Evolutionary conservation across 1,140 invertebrate species (phyloP), one percentile per base, ranked within the genome.

Genomic region (Araneus ventricosus): DNA sequence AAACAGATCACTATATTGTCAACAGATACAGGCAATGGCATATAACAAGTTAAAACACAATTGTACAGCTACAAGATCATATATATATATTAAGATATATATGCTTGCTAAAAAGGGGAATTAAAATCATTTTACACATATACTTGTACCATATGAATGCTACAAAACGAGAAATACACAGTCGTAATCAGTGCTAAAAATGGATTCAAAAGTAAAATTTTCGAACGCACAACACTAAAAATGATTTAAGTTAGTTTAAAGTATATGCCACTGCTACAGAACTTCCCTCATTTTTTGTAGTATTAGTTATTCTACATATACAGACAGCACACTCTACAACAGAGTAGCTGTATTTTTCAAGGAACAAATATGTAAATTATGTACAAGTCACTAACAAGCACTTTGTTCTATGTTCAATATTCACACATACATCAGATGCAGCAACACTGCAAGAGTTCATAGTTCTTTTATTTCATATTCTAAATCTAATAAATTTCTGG

Each of bases 401-500:
- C 90, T 92, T 92, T 92, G 90, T 92, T 86, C 90, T 92, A 92
- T 92, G 90, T 92, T 67, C 90, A 92, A 34, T 92, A 92, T 85
- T 92, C 90, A 92, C 90, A 92, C 59, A 70, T 67, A 91, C 24
- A 85, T 92, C 57, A 92, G 79, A 30, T 67, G 82, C 90, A 70
- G 27, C 27, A 30, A 14, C 52, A 30, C 45, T 92, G 90, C 82
- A 87, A 27, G 27, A 91, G 82, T 84, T 59, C 82, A 92, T 52
- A 67, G 84, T 39, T 86, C 10, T 86, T 86, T 79, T 90, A 14
- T 82, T 75, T 75, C 70, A 75, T 70, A 70, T 34, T 75, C 70
- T 75, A 75, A 92, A n/a, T n/a, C 90, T 92, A 92, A 67, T 75
- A 57, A 20, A 80, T 80, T 61, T 92, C 79, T 92, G 90, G 90